phyloP scores from a whole-genome alignment of 2,888 invertebrate species.

The Drosophila nr. perissopoda region DNA sequence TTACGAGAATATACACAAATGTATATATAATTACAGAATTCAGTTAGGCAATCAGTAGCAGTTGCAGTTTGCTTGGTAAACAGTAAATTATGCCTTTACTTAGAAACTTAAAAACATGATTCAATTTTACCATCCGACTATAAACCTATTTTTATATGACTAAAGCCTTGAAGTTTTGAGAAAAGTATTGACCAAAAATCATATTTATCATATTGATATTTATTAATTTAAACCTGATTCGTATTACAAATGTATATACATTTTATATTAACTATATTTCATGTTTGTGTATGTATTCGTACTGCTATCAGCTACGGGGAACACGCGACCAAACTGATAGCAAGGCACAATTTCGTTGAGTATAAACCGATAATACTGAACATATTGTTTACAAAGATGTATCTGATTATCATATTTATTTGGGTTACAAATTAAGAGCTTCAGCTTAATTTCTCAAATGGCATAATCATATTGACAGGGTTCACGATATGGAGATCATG shows the following conservation, averaged over 20 bases:
- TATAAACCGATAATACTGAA: neutral
- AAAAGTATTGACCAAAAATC: neutral
- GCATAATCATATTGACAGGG: neutral
- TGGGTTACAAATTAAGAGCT: neutral
- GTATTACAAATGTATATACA: neutral
- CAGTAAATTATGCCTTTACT: neutral
- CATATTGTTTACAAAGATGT: neutral
- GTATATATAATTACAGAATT: neutral
- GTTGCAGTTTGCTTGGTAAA: neutral
- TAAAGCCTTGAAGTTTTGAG: neutral
- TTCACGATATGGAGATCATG: slow-evolving; percentile 68
- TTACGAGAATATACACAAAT: neutral
- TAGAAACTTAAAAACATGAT: too few relatives aligned
- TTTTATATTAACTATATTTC: neutral
- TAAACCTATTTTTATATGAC: neutral
- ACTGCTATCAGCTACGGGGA: slow-evolving; percentile 1
- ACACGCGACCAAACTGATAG: neutral
- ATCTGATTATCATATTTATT: neutral
- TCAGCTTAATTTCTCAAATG: neutral
- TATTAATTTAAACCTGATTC: neutral
- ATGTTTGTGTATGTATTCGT: too few relatives aligned
- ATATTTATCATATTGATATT: neutral
- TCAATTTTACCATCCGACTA: neutral
- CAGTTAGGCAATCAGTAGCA: slow-evolving; percentile 1
- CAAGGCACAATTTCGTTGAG: neutral